Percentiles rank a stretch among this genome's conserved stretches.
These are phyloP conservation scores for Aurelia aurita DNA, from an alignment of 30 jellyfish, hydroid and myxozoan genomes.

Conservation along the genomic window DNA sequence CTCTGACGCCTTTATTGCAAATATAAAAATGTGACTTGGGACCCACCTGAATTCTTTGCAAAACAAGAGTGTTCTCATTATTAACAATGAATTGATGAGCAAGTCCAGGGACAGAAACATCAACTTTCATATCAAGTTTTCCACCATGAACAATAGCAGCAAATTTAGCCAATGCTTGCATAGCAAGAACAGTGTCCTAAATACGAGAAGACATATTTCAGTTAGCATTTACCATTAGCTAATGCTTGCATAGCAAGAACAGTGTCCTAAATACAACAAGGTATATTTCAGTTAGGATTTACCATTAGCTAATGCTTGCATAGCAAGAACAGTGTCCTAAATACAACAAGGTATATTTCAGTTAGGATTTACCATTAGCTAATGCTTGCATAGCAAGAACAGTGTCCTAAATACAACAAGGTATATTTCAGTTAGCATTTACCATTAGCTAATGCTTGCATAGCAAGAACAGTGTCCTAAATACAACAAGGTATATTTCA, in stretches of 20 bases:
- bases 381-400: conserved; percentile 94
- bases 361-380: conserved; percentile 1
- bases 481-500: background rate
- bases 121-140: conserved; percentile 54
- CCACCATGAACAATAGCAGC: conserved; percentile 75
- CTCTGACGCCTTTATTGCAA: no score
- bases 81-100: conserved; percentile 64
- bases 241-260: background rate
- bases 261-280: conserved; percentile 65
- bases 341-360: background rate
- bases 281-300: background rate
- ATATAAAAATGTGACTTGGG: no score
- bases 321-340: conserved; percentile 92
- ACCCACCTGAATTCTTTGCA: conserved; percentile 88
- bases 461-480: conserved; percentile 92
- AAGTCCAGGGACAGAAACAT: conserved; percentile 61
- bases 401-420: conserved; percentile 78
- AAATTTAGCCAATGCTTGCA: conserved; percentile 89
- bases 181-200: conserved; percentile 92
- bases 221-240: background rate
- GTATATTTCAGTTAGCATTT: background rate
- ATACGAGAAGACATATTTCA: background rate
- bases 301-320: conserved; percentile 90
- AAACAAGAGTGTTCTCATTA: conserved; percentile 72
- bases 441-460: conserved; percentile 90